Evolutionary conservation across 2,113 vertebrate species (phyloP).

Genomic region (Burhinus bistriatus): DNA sequence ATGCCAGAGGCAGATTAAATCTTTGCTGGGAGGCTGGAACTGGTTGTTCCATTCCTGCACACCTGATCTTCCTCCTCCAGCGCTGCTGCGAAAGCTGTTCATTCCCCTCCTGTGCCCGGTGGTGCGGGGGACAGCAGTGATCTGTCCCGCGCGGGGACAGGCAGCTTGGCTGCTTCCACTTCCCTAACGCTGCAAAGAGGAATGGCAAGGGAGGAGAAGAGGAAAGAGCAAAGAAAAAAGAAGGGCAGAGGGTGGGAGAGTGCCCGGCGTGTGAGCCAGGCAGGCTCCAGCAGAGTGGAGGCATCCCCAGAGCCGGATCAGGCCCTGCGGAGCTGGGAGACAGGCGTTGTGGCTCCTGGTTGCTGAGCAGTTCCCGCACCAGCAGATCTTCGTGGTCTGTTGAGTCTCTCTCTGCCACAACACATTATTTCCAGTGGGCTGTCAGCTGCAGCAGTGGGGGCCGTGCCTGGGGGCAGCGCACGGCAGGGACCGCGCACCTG

Average conservation of each 20-base stretch:
- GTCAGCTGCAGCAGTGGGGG: constrained; percentile 69
- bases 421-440: constrained; percentile 84
- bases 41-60: constrained; percentile 59
- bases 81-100: background rate
- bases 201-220: background rate
- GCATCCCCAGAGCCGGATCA: background rate
- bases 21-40: constrained; percentile 62
- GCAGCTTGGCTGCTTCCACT: background rate
- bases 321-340: background rate
- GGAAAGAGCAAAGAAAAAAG: background rate
- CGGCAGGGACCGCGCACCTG: constrained; percentile 80
- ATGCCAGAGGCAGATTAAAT: constrained; percentile 59
- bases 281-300: fast-evolving
- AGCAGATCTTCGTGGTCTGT: constrained; percentile 75
- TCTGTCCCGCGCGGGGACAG: fast-evolving
- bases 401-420: constrained; percentile 82
- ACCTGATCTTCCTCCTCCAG: constrained; percentile 12
- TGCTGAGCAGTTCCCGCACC: constrained; percentile 58
- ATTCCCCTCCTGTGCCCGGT: background rate
- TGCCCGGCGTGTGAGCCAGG: background rate
- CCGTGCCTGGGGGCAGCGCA: constrained; percentile 60
- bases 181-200: background rate
- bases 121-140: background rate
- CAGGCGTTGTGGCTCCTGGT: constrained; percentile 55
- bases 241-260: background rate